Evolutionary conservation across 2,113 vertebrate genomes (phyloP), one percentile per base, ranked within the genome.

Genomic region (Istiophorus platypterus): DNA sequence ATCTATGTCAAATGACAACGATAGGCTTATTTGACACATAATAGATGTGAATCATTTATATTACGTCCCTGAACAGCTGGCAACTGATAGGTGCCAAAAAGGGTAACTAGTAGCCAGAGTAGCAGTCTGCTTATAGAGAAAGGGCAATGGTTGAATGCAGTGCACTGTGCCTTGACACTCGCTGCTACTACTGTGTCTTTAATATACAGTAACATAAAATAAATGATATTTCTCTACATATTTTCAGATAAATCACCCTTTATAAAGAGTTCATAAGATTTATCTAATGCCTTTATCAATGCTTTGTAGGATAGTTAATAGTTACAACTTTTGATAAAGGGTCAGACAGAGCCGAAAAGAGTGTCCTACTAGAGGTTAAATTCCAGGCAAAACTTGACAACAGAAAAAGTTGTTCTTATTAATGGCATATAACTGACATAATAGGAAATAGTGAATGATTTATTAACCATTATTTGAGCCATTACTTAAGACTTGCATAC

Each of bases 1-100:
- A 69, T 73, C 64, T 51, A 39, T 61, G 34, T 74, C 57, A 72
- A 85, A 87, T 69, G 51, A 85, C 72, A 74, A 71, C 66, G 61
- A 75, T 67, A 2, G 24, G 56, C 39, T 79, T 78, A 76, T 79
- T 81, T 80, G 62, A 70, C 63, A 65, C 31, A 79, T 63, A 75
- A 85, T 59, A 62, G 61, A 67, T 52, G 70, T 78, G 29, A 80
- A 74, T 77, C 52, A 81, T 70, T 79, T 56, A 83, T 66, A 41
- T 52, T 31, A 13, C 2, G 5, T 72, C 59, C 42, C 47, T 70
- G 72, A 85, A 51, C 41, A 78, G 66, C 47, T 84, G 64, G 58
- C 57, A 66, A 49, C 27, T 26, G 18, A 65, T 14, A 54, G 14
- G 64, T 71, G 62, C 41, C 61, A 77, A 57, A 82, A 57, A 20